Percentiles rank a stretch among this genome's conserved stretches.
Evolutionary conservation across 2,888 invertebrate genomes (phyloP).

Genomic region (Drosophila hamatofila): DNA sequence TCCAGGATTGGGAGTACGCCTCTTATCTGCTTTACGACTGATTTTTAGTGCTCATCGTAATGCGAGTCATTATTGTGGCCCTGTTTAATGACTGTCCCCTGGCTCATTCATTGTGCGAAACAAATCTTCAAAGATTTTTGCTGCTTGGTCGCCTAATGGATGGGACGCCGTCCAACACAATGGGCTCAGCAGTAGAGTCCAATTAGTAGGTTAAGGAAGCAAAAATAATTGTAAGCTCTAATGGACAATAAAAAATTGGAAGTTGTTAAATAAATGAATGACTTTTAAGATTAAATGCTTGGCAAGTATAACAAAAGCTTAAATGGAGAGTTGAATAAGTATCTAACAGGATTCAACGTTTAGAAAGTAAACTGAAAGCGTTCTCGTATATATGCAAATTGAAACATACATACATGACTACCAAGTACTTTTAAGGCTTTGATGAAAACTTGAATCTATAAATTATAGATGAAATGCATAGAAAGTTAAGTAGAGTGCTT

Average conservation of each 20-base stretch:
- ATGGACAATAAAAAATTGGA: constrained; percentile 25
- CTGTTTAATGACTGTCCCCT: constrained; percentile 61
- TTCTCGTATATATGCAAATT: background rate
- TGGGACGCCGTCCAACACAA: constrained; percentile 32
- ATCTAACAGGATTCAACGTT: background rate
- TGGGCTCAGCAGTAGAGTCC: constrained; percentile 28
- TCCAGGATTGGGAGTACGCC: constrained; percentile 38
- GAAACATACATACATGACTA: background rate
- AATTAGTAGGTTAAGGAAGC: constrained; percentile 41
- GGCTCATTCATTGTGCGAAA: constrained; percentile 33
- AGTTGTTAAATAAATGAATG: constrained; percentile 25
- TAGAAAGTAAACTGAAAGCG: background rate
- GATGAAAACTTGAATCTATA: background rate
- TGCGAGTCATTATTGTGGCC: constrained; percentile 63
- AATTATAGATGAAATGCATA: too few species aligned
- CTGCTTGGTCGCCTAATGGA: constrained; percentile 61
- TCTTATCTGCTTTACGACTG: constrained; percentile 68
- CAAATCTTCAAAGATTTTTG: constrained; percentile 45
- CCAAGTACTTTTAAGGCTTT: background rate
- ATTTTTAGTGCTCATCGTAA: constrained; percentile 69
- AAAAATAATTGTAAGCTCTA: constrained; percentile 40
- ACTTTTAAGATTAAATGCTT: constrained; percentile 4
- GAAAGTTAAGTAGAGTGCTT: too few species aligned
- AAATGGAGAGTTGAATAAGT: background rate
- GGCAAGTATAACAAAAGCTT: background rate